Evolutionary conservation across 2,888 invertebrate species (phyloP).

Genomic region (Melanchra persicariae): DNA sequence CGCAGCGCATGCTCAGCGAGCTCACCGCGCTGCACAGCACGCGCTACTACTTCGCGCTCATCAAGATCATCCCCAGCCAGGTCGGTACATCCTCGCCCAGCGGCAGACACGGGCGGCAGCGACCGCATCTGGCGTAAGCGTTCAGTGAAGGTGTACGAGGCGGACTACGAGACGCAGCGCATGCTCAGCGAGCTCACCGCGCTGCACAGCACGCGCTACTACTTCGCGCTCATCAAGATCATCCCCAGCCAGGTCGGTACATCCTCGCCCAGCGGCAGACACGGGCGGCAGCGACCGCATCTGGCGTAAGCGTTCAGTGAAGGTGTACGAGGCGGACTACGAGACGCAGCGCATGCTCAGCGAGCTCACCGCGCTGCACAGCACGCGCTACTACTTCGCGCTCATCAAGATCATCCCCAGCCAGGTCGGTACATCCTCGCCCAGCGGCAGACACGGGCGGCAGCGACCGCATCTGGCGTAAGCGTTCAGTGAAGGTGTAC

Average conservation of each 20-base stretch:
- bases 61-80: conserved; percentile 95
- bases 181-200: conserved; percentile 95
- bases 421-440: conserved; percentile 92
- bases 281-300: too few relatives aligned
- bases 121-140: too few relatives aligned
- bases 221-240: conserved; percentile 95
- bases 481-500: conserved; percentile 71
- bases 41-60: conserved; percentile 96
- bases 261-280: too few relatives aligned
- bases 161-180: conserved; percentile 95
- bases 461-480: too few relatives aligned
- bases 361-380: conserved; percentile 95
- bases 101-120: too few relatives aligned
- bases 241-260: conserved; percentile 93
- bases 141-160: conserved; percentile 89
- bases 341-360: conserved; percentile 95
- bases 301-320: too few relatives aligned
- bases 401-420: conserved; percentile 94
- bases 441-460: too few relatives aligned
- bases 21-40: conserved; percentile 95
- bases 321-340: conserved; percentile 93
- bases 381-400: conserved; percentile 96
- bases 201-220: conserved; percentile 95
- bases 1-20: conserved; percentile 94
- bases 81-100: too few relatives aligned